A percentile compares a stretch with the other conserved stretches of the same genome.
These are phyloP conservation scores for Mamestra brassicae DNA, from an alignment of 2,888 invertebrate genomes.

Conservation along the genomic window DNA sequence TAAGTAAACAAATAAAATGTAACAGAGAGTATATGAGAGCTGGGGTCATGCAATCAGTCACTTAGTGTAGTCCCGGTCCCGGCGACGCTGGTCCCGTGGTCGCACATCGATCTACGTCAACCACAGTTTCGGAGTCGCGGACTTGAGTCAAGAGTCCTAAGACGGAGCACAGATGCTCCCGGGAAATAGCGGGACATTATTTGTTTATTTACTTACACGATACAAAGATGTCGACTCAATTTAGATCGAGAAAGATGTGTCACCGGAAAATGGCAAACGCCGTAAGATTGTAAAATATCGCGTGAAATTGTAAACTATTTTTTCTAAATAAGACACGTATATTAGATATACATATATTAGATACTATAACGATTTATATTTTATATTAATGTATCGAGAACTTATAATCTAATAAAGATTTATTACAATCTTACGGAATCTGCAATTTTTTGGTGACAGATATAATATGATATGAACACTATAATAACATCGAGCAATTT, in stretches of 20 bases:
- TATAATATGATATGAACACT: too few species aligned
- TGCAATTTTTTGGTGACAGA: too few species aligned
- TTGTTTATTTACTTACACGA: conserved; percentile 36
- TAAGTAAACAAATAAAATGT: conserved; percentile 49
- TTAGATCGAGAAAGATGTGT: background rate
- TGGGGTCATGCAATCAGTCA: conserved; percentile 77
- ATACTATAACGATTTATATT: too few species aligned
- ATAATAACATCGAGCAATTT: background rate
- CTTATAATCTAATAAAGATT: too few species aligned
- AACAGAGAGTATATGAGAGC: conserved; percentile 51
- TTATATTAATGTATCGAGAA: too few species aligned
- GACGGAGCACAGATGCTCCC: conserved; percentile 64
- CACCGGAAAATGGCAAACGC: too few species aligned
- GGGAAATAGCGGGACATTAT: conserved; percentile 40
- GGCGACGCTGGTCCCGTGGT: conserved; percentile 68
- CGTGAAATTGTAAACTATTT: too few species aligned
- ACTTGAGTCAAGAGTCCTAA: conserved; percentile 63
- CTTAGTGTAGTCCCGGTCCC: conserved; percentile 72
- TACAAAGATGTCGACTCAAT: conserved; percentile 10
- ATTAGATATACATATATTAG: too few species aligned
- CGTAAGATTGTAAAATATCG: too few species aligned
- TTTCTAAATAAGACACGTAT: too few species aligned
- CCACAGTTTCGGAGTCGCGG: conserved; percentile 73
- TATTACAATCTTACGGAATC: too few species aligned
- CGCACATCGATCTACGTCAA: conserved; percentile 83